Base-by-base conservation (phyloP, 2,797 vertebrate species). In the Pipistrellus pygmaeus region DNA sequence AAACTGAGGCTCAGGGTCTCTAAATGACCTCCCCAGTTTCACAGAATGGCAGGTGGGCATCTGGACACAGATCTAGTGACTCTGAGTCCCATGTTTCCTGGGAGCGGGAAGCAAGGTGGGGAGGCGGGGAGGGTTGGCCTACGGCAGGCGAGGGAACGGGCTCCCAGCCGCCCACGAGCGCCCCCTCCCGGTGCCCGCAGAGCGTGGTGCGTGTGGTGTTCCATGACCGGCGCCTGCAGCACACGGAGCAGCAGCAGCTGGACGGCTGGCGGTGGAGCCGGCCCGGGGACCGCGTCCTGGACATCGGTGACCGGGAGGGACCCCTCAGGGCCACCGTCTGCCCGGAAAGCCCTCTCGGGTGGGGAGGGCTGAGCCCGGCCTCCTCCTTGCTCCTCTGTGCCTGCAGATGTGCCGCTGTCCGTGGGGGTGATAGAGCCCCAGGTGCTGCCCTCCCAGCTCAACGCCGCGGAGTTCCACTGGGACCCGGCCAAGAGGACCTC, bases 211-310 rank as follows among this genome's bases (percentile, higher is more conserved):
- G 98, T 23, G 99, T 99, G 95, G 98, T 98, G 41, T 99, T 99
- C 96, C 98, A 99, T 1, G 98, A 99, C 97, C 98, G 98, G 62
- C 97, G 98, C 76, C 98, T 99, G 75, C 98, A 99, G 97, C 99
- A 99, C 97, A 99, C 97, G 2, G 99, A 99, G 97, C 98, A 99
- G 97, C 99, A 99, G 91, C 99, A 99, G 98, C 98, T 99, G 97
- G 98, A 98, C 80, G 98, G 98, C 75, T 99, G 99, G 99, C 98
- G 98, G 95, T 99, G 99, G 98, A 99, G 98, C 97, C 98, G 98
- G 72, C 98, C 99, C 0, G 98, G 99, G 10, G 99, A 99, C 97
- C 98, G 98, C 96, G 98, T 99, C 96, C 98, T 99, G 91, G 99
- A 99, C 97, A 98, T 99, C 8, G 98, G 99, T 99, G 98, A 97